Evolutionary conservation across 1,140 invertebrate genomes (phyloP).

Genomic region (Harpegnathos saltator): DNA sequence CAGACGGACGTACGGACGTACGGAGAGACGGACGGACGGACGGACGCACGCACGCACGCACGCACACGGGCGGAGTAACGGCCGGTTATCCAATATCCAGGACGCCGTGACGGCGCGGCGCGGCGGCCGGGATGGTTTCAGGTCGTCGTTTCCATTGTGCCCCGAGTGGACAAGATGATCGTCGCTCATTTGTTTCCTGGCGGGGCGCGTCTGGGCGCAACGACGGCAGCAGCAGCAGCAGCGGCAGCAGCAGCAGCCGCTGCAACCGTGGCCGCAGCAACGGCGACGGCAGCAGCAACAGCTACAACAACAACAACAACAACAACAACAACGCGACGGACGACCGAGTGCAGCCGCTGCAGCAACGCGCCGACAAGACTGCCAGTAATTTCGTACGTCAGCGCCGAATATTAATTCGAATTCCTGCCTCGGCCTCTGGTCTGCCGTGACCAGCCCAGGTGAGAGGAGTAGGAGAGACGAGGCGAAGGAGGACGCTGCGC

Average conservation of each 20-base stretch:
- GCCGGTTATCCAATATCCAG: constrained; percentile 69
- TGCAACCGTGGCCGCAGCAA: no score
- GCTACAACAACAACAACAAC: constrained; percentile 39
- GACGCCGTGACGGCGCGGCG: constrained; percentile 59
- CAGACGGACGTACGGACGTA: no score
- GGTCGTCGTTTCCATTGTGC: constrained; percentile 78
- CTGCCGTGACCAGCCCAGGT: constrained; percentile 56
- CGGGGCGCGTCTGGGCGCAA: constrained; percentile 73
- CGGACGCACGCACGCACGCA: constrained; percentile 44
- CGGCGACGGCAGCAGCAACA: constrained; percentile 42
- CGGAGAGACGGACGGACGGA: no score
- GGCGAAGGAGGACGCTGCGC: constrained; percentile 2
- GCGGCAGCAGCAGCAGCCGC: constrained; percentile 5
- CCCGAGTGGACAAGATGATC: constrained; percentile 81
- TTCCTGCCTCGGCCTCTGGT: constrained; percentile 75
- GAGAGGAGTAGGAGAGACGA: constrained; percentile 43
- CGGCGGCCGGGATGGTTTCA: constrained; percentile 56
- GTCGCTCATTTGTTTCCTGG: constrained; percentile 83
- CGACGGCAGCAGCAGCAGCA: constrained; percentile 31
- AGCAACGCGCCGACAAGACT: constrained; percentile 67
- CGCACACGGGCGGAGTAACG: constrained; percentile 38
- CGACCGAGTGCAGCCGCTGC: constrained; percentile 35
- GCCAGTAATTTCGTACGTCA: constrained; percentile 85
- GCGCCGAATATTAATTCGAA: constrained; percentile 86
- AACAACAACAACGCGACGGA: constrained; percentile 40